A percentile compares a stretch with the other conserved stretches of the same genome.
These are phyloP conservation scores for Anomalospiza imberbis DNA, from an alignment of 2,797 vertebrate genomes.

Conservation along the genomic window DNA sequence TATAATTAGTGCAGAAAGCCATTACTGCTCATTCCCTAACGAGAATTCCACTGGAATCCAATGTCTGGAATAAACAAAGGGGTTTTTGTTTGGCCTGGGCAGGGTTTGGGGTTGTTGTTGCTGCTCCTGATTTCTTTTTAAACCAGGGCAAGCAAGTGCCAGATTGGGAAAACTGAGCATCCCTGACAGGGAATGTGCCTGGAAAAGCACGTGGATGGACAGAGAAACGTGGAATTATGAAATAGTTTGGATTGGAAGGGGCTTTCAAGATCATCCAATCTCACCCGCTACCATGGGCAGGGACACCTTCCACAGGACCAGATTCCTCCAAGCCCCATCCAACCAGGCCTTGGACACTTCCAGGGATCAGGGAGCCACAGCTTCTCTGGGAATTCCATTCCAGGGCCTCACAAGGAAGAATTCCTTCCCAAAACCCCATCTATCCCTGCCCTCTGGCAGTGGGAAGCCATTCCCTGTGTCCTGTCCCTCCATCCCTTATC, in stretches of 20 bases:
- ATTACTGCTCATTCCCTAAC: background rate
- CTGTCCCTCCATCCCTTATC: background rate
- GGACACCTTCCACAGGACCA: fast-evolving
- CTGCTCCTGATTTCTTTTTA: background rate
- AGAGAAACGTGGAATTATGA: fast-evolving
- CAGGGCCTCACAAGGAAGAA: fast-evolving
- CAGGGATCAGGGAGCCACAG: background rate
- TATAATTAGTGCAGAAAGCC: slow-evolving; percentile 47
- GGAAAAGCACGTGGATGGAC: background rate
- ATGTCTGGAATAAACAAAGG: slow-evolving; percentile 4
- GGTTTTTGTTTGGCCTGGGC: background rate
- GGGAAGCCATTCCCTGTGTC: background rate
- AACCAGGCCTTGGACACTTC: fast-evolving
- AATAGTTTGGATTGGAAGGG: background rate
- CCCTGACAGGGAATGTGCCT: fast-evolving
- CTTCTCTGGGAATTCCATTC: background rate
- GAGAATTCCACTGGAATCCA: background rate
- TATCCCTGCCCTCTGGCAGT: fast-evolving
- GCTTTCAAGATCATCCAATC: background rate
- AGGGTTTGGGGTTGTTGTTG: background rate
- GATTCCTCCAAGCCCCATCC: fast-evolving
- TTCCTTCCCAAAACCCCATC: background rate
- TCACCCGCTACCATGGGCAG: fast-evolving
- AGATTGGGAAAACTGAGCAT: background rate
- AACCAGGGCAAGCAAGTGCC: background rate